Evolutionary conservation across 2,888 invertebrate species (phyloP).

Genomic region (Celastrina argiolus): DNA sequence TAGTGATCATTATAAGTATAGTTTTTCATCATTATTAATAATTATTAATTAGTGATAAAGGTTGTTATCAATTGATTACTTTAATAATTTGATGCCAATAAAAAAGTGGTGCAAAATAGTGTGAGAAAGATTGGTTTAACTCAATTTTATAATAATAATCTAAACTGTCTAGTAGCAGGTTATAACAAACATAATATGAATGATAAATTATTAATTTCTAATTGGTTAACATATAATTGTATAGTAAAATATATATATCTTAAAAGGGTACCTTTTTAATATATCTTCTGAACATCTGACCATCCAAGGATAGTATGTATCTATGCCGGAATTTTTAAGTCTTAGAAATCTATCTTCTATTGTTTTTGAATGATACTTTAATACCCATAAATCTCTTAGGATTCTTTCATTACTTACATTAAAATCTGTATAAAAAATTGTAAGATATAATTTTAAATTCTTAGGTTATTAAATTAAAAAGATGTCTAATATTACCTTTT

Average conservation of each 20-base stretch:
- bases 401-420: constrained; percentile 75
- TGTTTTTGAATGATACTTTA: constrained; percentile 76
- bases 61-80: neutral
- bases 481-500: constrained; percentile 56
- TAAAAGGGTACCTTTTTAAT: constrained; percentile 66
- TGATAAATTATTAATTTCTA: too few species aligned
- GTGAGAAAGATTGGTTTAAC: too few species aligned
- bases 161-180: too few species aligned
- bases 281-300: constrained; percentile 78
- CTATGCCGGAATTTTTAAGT: constrained; percentile 68
- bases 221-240: neutral
- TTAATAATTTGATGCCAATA: neutral
- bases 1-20: neutral
- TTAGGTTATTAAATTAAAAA: neutral
- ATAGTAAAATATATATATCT: neutral
- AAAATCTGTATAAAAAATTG: constrained; percentile 51
- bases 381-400: constrained; percentile 80
- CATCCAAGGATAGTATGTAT: constrained; percentile 81
- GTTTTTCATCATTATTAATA: neutral
- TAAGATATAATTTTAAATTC: neutral
- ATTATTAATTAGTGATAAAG: neutral
- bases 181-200: too few species aligned
- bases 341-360: constrained; percentile 71
- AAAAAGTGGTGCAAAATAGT: too few species aligned
- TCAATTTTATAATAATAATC: too few species aligned